phyloP scores from a whole-genome alignment of 2,797 vertebrate genomes.

The Acanthopagrus latus region DNA sequence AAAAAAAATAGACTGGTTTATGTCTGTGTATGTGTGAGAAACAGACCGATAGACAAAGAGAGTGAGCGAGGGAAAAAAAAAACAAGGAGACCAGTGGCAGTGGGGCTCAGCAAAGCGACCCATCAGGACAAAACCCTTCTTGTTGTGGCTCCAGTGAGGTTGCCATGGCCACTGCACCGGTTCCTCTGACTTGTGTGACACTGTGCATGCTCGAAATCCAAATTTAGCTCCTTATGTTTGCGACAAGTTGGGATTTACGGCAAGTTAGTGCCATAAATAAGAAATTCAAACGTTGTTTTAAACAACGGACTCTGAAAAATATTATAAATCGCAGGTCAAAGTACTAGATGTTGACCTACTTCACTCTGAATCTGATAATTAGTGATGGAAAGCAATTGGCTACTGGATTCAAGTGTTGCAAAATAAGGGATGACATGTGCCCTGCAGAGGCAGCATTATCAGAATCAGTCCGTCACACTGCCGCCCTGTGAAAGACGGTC shows the following conservation, averaged over 20 bases:
- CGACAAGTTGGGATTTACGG: not conserved
- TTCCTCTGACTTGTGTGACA: conserved; percentile 23
- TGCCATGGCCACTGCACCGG: conserved; percentile 67
- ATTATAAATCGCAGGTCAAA: no score
- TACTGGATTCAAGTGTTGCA: conserved; percentile 10
- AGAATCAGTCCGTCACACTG: conserved; percentile 68
- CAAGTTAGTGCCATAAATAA: not conserved
- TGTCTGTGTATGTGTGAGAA: conserved; percentile 10
- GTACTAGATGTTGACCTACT: conserved; percentile 32
- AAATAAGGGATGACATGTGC: conserved; percentile 38
- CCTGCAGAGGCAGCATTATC: conserved; percentile 53
- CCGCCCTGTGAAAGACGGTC: conserved; percentile 69
- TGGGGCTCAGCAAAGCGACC: conserved; percentile 44
- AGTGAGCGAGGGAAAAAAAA: conserved; percentile 24
- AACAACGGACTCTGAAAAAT: not conserved
- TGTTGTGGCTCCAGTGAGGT: conserved; percentile 72
- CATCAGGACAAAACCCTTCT: conserved; percentile 76
- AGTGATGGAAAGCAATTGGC: conserved; percentile 28
- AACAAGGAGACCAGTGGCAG: conserved; percentile 48
- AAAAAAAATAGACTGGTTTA: conserved; percentile 9
- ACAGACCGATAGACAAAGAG: conserved; percentile 19
- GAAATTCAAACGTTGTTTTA: not conserved
- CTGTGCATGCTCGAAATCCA: not conserved
- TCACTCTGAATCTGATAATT: conserved; percentile 3
- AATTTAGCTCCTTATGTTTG: conserved; percentile 2